Evolutionary conservation across 2,888 invertebrate genomes (phyloP).

Genomic region (Idaea aversata): DNA sequence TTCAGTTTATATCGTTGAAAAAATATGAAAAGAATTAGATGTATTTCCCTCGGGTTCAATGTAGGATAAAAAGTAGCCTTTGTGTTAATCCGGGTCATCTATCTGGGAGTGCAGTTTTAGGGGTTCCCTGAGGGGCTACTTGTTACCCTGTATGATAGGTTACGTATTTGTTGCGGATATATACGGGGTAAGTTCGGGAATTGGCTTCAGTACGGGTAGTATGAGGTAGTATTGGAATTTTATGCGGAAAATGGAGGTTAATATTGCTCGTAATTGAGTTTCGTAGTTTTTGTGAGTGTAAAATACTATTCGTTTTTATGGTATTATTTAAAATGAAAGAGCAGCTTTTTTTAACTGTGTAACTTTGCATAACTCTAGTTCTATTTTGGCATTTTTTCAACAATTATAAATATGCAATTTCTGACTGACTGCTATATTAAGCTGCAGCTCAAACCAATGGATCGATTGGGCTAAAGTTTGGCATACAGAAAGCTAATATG

Average conservation of each 20-base stretch:
- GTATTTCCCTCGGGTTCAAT: neutral
- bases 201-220: neutral
- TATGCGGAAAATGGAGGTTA: neutral
- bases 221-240: neutral
- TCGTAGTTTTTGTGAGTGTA: neutral
- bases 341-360: neutral
- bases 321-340: neutral
- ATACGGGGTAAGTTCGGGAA: neutral
- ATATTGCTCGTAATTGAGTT: neutral
- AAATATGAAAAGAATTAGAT: slow-evolving; percentile 1
- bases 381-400: no score
- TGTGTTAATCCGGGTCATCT: neutral
- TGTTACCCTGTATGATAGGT: neutral
- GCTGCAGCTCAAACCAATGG: no score
- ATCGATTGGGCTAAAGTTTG: no score
- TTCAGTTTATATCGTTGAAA: neutral
- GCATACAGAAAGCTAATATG: no score
- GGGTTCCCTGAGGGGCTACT: neutral
- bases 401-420: no score
- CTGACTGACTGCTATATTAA: no score
- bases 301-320: neutral
- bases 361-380: no score
- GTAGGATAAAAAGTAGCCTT: neutral
- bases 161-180: neutral
- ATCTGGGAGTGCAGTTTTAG: neutral